These are phyloP conservation scores for Psittacula echo DNA, from an alignment of 2,797 vertebrate genomes.

Conservation along the genomic window DNA sequence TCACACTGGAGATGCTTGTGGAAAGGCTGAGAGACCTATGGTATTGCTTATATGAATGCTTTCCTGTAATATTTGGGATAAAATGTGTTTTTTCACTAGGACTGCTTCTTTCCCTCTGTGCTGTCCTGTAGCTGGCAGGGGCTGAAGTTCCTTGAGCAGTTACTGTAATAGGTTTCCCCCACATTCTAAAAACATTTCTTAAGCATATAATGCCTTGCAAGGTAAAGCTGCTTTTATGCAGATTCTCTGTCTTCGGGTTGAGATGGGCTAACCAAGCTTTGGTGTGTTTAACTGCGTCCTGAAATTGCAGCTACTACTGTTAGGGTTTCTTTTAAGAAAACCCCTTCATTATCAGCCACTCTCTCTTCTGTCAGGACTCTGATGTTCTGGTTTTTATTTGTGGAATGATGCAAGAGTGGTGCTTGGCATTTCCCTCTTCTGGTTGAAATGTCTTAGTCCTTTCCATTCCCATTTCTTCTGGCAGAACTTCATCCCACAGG, in stretches of 20 bases:
- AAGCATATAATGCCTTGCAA: not conserved
- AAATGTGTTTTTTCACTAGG: not conserved
- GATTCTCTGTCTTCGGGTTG: not conserved
- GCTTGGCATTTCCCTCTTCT: not conserved
- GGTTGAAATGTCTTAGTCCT: not conserved
- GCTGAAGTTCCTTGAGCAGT: not conserved
- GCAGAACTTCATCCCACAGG: not conserved
- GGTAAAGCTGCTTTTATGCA: not conserved
- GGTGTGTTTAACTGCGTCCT: not conserved
- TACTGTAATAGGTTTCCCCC: not conserved
- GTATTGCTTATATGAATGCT: not conserved
- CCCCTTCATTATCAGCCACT: not conserved
- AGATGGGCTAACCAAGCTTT: not conserved
- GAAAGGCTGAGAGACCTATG: not conserved
- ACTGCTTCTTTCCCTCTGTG: not conserved
- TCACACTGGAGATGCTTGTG: accelerated
- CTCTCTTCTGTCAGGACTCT: not conserved
- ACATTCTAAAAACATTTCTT: not conserved
- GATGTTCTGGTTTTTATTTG: not conserved
- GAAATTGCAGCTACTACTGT: not conserved
- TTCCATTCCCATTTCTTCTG: not conserved
- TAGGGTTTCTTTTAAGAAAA: not conserved
- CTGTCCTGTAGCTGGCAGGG: not conserved
- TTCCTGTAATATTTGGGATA: not conserved
- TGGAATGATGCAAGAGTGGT: not conserved